These are phyloP conservation scores for Jordanella pulchra DNA, from an alignment of 2,797 vertebrate genomes.

Conservation along the genomic window DNA sequence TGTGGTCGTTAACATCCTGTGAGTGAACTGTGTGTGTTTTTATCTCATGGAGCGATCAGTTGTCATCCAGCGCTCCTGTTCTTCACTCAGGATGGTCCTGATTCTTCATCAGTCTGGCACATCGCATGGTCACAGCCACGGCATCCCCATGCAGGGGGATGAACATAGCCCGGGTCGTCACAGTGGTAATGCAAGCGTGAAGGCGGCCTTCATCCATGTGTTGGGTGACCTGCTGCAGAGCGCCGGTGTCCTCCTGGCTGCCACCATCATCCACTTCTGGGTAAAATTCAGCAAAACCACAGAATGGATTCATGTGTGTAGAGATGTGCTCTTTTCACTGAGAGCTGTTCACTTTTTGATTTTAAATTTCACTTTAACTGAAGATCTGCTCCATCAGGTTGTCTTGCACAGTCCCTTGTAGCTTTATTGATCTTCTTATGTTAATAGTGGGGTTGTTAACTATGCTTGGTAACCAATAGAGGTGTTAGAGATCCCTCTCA, in stretches of 20 bases:
- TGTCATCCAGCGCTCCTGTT: not conserved
- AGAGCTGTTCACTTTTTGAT: not conserved
- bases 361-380: not conserved
- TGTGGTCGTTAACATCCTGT: constrained; percentile 87
- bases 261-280: constrained; percentile 86
- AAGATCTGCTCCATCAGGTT: not conserved
- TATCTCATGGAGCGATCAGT: not conserved
- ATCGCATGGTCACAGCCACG: constrained; percentile 78
- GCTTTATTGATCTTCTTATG: not conserved
- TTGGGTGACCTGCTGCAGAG: constrained; percentile 93
- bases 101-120: constrained; percentile 85
- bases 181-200: constrained; percentile 84
- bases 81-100: constrained; percentile 83
- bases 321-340: not conserved
- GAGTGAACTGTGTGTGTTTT: constrained; percentile 20
- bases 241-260: constrained; percentile 84
- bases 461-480: too few relatives aligned
- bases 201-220: constrained; percentile 89
- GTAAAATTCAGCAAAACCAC: constrained; percentile 62
- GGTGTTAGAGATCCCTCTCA: too few relatives aligned
- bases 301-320: not conserved
- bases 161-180: constrained; percentile 43
- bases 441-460: not conserved
- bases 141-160: constrained; percentile 63
- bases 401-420: not conserved